Base-by-base conservation (phyloP, 2,113 vertebrate genomes). In the Engraulis encrasicolus region DNA sequence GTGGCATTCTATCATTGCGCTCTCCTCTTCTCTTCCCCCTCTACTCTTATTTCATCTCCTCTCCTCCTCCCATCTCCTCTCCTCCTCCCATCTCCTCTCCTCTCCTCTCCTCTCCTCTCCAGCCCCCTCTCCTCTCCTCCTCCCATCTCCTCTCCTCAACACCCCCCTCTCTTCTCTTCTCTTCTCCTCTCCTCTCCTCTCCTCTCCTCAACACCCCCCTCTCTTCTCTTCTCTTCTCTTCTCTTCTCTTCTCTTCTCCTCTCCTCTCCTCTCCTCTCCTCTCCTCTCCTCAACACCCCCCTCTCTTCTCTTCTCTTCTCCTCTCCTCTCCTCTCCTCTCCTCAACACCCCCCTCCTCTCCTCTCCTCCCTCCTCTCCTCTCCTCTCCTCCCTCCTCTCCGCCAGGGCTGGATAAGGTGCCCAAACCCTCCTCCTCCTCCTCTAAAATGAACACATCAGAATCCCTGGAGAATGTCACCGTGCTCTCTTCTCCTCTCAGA, bases 401-500 rank as follows among this genome's bases (percentile, higher is more conserved):
- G 66, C 66, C 23, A 31, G 66, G 66, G 31, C 27, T 31, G 66
- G 66, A 15, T 31, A 27, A 14, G 27, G 66, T 34, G 27, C 9
- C 66, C 66, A 6, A 34, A 9, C 27, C 66, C 58, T 61, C 58
- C 58, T 61, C 23, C n/a, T 66, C 58, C 23, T 27, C 6, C 27
- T 74, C 66, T 31, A 74, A 74, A 74, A 74, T 74, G 66, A 74
- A 84, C 27, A 82, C 85, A 88, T 78, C 52, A 80, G 5, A 54
- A 86, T 90, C 89, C 86, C 89, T 77, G 45, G 86, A 91, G 89
- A 84, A 88, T n/a, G 50, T 34, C 66, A 74, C 34, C 15, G 52
- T 61, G 78, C 40, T 79, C n/a, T 48, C 50, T 81, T 54, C 27
- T 27, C 31, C 80, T 34, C 14, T 74, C 49, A 2, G 23, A 58